Evolutionary conservation across 2,113 vertebrate species (phyloP), one percentile per base, ranked within the genome.

Genomic region (Petaurus breviceps): DNA sequence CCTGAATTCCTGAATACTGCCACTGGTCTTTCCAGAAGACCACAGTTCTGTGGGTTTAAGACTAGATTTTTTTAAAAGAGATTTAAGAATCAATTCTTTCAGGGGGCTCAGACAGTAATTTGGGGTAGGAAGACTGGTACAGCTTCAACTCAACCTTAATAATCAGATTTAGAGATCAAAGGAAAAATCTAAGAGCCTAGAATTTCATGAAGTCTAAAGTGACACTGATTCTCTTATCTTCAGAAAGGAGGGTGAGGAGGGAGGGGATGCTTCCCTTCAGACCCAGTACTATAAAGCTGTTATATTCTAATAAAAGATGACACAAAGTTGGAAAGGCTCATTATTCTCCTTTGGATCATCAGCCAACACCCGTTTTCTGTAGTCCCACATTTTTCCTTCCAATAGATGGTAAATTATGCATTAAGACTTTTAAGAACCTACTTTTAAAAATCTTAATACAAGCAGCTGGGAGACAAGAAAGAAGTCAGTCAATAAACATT

Each of bases 81-180:
- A 57, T 37, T 22, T 10, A 77, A 89, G 89, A 55, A 89, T n/a
- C 90, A 7, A 89, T 90, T 51, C 46, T 19, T 12, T 11, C 91
- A 26, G 51, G 51, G 47, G 37, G 54, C 16, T 43, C 11, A 68
- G 31, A 47, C 50, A 25, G 91, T 43, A 77, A 77, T 43, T 43
- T 77, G 37, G 37, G 26, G 26, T 68, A 16, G 61, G 37, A 68
- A 68, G 61, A 3, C 0, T 55, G 94, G 93, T 93, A 52, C 0
- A 11, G 4, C 22, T 61, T 95, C 97, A 95, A 50, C 26, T 46
- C 55, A 43, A 89, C 92, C 47, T 93, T 94, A 92, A 89, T 16
- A 92, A 61, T 90, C 95, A 96, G 94, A 96, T 93, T 93, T 43
- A 89, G n/a, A 94, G 93, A 96, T 96, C 96, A 95, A 96, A 95